Evolutionary conservation across 2,888 invertebrate species (phyloP).

Genomic region (Eupithecia subfuscata): DNA sequence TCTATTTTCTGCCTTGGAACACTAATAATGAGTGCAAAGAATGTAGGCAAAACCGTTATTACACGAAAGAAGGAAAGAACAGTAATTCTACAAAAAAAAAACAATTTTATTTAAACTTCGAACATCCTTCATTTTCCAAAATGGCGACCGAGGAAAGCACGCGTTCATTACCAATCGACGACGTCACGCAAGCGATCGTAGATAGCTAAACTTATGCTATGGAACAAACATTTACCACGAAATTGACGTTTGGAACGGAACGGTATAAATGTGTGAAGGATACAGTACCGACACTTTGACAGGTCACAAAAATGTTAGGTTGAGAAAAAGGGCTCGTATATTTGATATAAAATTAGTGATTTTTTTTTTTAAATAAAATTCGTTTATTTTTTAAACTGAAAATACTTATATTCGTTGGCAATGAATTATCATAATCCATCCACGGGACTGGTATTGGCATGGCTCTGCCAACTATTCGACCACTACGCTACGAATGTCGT

Average conservation of each 20-base stretch:
- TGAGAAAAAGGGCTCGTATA: not conserved
- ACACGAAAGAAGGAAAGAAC: conserved; percentile 20
- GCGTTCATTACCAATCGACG: conserved; percentile 63
- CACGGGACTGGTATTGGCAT: not conserved
- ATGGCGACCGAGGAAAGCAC: conserved; percentile 60
- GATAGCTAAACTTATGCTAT: conserved; percentile 46
- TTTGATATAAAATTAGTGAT: not conserved
- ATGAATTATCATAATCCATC: not conserved
- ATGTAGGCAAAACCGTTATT: conserved; percentile 14
- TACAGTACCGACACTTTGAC: conserved; percentile 26
- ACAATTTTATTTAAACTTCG: conserved; percentile 44
- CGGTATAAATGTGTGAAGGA: conserved; percentile 34
- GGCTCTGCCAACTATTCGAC: not conserved
- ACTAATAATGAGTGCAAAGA: not conserved
- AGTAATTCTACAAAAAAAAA: conserved; percentile 22
- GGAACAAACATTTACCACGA: conserved; percentile 38
- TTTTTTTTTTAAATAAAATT: too few relatives aligned
- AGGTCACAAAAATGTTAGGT: conserved; percentile 20
- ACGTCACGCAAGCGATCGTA: conserved; percentile 49
- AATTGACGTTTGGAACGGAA: conserved; percentile 42
- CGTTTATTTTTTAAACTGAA: too few relatives aligned
- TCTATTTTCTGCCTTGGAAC: not conserved
- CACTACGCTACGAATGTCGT: not conserved
- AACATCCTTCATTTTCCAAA: conserved; percentile 58
- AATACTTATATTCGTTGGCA: too few relatives aligned